Percentiles rank a stretch among this genome's conserved stretches.
These are phyloP conservation scores for Alviniconcha marisindica DNA, from an alignment of 1,140 invertebrate genomes.

Conservation along the genomic window DNA sequence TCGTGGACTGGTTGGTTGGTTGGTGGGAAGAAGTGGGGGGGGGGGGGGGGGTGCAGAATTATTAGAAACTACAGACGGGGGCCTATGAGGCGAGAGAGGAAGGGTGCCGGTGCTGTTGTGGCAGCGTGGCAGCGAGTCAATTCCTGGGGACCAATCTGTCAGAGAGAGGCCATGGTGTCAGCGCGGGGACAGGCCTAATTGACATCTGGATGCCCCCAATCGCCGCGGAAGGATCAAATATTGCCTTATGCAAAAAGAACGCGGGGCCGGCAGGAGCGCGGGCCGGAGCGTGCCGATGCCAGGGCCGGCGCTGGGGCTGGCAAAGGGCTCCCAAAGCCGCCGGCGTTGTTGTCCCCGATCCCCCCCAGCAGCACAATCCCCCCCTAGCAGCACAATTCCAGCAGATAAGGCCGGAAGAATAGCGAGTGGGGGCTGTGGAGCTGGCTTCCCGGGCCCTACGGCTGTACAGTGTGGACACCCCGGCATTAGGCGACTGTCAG, in stretches of 20 bases:
- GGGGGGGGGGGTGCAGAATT: too few relatives aligned
- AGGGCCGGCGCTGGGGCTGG: neutral
- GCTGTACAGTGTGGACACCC: neutral
- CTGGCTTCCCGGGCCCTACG: too few relatives aligned
- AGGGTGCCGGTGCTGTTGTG: neutral
- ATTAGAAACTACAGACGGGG: too few relatives aligned
- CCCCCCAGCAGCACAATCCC: slow-evolving; percentile 21
- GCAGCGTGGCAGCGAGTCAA: slow-evolving; percentile 13
- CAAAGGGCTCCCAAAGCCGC: neutral
- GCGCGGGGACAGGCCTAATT: slow-evolving; percentile 34
- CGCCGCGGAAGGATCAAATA: slow-evolving; percentile 38
- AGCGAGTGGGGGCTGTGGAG: too few relatives aligned
- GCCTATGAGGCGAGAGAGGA: too few relatives aligned
- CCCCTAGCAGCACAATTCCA: slow-evolving; percentile 6
- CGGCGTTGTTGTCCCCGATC: neutral
- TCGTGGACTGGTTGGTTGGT: slow-evolving; percentile 5
- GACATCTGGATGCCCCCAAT: slow-evolving; percentile 36
- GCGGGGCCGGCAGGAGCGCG: neutral
- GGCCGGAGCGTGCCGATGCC: slow-evolving; percentile 10
- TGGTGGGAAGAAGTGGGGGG: too few relatives aligned
- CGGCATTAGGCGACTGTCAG: slow-evolving; percentile 1
- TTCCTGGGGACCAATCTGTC: slow-evolving; percentile 31
- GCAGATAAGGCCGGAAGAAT: slow-evolving; percentile 27
- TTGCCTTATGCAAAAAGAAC: slow-evolving; percentile 34
- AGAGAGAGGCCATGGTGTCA: slow-evolving; percentile 25